Evolutionary conservation across 1,140 invertebrate species (phyloP).

Genomic region (Pteromalus puparum): DNA sequence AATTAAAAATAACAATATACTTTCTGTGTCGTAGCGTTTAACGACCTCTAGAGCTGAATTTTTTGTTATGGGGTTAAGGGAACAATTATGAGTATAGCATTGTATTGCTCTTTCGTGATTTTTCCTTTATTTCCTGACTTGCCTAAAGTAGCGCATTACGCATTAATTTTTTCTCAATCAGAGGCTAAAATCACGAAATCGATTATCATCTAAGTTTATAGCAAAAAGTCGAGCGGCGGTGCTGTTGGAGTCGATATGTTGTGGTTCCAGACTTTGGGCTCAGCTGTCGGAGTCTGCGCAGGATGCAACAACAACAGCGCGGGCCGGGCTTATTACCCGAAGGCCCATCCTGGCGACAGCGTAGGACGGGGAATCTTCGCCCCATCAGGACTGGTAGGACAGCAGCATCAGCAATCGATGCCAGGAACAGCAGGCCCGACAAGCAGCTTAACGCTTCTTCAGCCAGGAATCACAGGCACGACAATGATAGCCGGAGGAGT

Average conservation of each 20-base stretch:
- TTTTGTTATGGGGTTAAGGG: no score
- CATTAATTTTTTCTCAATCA: no score
- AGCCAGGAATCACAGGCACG: neutral
- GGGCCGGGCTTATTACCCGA: slow-evolving; percentile 3
- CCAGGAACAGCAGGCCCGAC: neutral
- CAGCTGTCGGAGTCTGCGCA: slow-evolving; percentile 50
- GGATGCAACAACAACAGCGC: slow-evolving; percentile 51
- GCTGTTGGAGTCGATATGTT: slow-evolving; percentile 52
- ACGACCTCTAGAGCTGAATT: no score
- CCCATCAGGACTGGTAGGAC: neutral
- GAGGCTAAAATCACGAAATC: no score
- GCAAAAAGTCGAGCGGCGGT: neutral
- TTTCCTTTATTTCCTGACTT: no score
- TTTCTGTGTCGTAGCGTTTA: no score
- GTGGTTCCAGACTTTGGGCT: slow-evolving; percentile 54
- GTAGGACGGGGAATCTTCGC: slow-evolving; percentile 6
- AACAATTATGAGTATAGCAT: no score
- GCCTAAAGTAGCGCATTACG: no score
- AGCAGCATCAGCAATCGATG: neutral
- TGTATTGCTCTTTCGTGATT: no score
- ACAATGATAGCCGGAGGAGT: neutral
- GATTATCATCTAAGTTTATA: no score
- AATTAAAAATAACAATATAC: no score
- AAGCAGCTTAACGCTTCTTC: neutral
- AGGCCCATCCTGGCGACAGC: slow-evolving; percentile 11